Evolutionary conservation across 2,113 vertebrate species (phyloP), one percentile per base, ranked within the genome.

Genomic region (Zosterops japonicus): DNA sequence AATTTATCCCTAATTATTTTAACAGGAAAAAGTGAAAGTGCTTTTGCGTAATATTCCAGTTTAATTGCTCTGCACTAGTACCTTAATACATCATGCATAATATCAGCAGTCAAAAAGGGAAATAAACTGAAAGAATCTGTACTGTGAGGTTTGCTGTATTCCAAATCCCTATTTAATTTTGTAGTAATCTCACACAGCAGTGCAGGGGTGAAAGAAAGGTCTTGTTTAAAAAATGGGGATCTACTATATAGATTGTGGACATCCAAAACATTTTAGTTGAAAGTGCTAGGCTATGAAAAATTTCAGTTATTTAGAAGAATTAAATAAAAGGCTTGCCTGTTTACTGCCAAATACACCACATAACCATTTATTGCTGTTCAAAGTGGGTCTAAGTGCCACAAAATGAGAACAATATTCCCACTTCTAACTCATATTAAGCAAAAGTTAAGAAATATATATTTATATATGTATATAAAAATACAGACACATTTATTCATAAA

Each of bases 1-100:
- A 96, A 94, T 92, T 91, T 87, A 94, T 96, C 76, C 33, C 55
- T 61, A 27, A 27, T 61, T 97, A 90, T 93, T 92, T 93, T 92
- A 91, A 85, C 59, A 81, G 31, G 69, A 96, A 97, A 97, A 97
- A 60, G 64, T 94, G 70, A 94, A 87, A 89, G 25, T 80, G 64
- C 41, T 82, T 93, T 89, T 87, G 64, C 42, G 4, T 84, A 83
- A n/a, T 81, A 72, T 61, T 70, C 49, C 36, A 71, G 7, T 63
- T 88, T 83, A 95, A 94, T 76, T 92, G 33, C 13, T 81, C 64
- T 78, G 19, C 53, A 31, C 23, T 67, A 39, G 39, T 39, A 39
- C 39, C 39, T 39, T 39, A 79, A 85, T 89, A 67, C 6, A 2
- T 83, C 83, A 94, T 82, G 29, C 67, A 25, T 52, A 35, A 8